A percentile compares a stretch with the other conserved stretches of the same genome.
Conservation (phyloP, 2,888 invertebrate genomes). For the Brenthis hecate region DNA sequence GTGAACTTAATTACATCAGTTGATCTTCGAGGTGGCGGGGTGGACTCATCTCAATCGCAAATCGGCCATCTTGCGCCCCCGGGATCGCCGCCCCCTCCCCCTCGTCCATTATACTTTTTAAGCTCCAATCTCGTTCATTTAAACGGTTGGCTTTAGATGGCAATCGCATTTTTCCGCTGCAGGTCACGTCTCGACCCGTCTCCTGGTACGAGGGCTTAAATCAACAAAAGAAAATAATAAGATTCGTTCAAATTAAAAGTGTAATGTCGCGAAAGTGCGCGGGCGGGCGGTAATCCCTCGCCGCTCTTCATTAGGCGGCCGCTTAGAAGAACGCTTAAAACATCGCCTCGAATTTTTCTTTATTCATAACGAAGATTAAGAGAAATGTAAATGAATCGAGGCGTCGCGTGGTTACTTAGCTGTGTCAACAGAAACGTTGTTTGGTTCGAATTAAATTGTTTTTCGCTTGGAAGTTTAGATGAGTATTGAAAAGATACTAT, state of each 20-base stretch:
- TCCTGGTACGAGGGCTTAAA: conserved; percentile 84
- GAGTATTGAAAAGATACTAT: conserved; percentile 9
- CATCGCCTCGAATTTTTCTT: conserved; percentile 78
- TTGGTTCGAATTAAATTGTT: conserved; percentile 50
- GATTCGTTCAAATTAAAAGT: conserved; percentile 89
- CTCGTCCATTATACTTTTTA: conserved; percentile 87
- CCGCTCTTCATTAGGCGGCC: conserved; percentile 75
- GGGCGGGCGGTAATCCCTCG: conserved; percentile 66
- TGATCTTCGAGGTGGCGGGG: conserved; percentile 71
- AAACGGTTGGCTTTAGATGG: conserved; percentile 87
- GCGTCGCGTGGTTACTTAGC: conserved; percentile 78
- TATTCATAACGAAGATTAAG: conserved; percentile 82
- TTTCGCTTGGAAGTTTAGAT: conserved; percentile 36
- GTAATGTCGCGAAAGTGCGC: conserved; percentile 82
- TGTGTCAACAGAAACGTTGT: conserved; percentile 71
- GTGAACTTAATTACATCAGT: conserved; percentile 77
- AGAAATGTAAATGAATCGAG: conserved; percentile 80
- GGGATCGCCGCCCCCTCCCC: conserved; percentile 76
- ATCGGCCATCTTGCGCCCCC: conserved; percentile 82
- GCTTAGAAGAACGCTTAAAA: conserved; percentile 66
- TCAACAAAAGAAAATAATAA: conserved; percentile 87
- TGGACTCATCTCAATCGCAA: conserved; percentile 82
- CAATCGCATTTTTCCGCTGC: conserved; percentile 88
- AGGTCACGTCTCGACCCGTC: conserved; percentile 85
- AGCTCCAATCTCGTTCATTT: conserved; percentile 88